Base-by-base conservation (phyloP, 2,797 vertebrate species). In the Halcyon badia region DNA sequence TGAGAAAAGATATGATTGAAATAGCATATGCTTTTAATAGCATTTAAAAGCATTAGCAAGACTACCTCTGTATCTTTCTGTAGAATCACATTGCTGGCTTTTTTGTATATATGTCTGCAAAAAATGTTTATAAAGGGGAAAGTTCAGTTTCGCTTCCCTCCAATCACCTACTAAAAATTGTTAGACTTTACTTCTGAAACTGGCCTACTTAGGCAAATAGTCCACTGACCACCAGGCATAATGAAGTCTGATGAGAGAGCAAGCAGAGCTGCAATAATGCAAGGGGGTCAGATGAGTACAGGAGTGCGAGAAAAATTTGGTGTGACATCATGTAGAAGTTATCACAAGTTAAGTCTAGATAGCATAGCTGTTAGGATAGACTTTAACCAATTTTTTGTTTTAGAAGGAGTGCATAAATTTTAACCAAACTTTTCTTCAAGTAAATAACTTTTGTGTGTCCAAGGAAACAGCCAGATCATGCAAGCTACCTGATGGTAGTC, bases 1-100 rank as follows among this genome's bases (percentile, higher is more conserved):
- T 79, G 35, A 70, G 76, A 85, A 66, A 80, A 83, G 33, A 44
- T 58, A 41, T 69, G n/a, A 86, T 39, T 91, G 69, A 94, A 88
- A 42, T 24, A 82, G 22, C 31, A 57, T 66, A n/a, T n/a, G n/a
- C n/a, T n/a, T n/a, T n/a, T n/a, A 88, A 42, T 24, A 82, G 22
- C 31, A 57, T 66, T 80, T 86, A 65, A 72, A 90, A 81, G 35
- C 42, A 78, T 62, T 72, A 76, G 21, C 49, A 75, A 79, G 49
- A 54, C 25, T 68, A 39, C 33, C 24, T 82, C n/a, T 66, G 21
- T 76, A 57, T 65, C 69, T 62, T 89, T 33, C 56, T 82, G 15
- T 21, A 69, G 25, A 72, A 8, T 18, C 61, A 58, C 0, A 0
- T 7, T 82, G 42, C 30, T 61, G 86, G 33, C 2, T 37, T 72